phyloP scores from a whole-genome alignment of 2,113 vertebrate genomes.

The Henicopernis longicauda region DNA sequence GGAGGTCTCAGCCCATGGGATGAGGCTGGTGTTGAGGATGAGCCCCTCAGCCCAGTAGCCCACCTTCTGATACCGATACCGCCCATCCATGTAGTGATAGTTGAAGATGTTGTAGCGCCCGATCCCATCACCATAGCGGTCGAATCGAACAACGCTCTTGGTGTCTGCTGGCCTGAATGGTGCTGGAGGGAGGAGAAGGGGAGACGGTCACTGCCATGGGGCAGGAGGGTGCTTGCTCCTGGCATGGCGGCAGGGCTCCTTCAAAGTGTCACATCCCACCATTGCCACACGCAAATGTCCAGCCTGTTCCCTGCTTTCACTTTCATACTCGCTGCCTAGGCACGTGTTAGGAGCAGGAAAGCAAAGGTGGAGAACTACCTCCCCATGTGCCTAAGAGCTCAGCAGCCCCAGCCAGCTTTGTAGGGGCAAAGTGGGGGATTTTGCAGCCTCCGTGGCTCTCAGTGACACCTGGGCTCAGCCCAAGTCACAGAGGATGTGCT shows the following conservation, averaged over 20 bases:
- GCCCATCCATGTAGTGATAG: constrained; percentile 81
- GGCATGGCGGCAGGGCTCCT: background rate
- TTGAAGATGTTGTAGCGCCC: constrained; percentile 98
- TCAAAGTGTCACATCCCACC: background rate
- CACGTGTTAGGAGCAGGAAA: background rate
- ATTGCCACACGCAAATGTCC: background rate
- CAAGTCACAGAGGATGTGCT: background rate
- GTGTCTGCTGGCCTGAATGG: constrained; percentile 90
- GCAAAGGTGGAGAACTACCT: background rate
- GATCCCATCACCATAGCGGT: constrained; percentile 88
- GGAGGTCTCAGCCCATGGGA: constrained; percentile 80
- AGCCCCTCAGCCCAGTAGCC: constrained; percentile 96
- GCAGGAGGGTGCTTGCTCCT: background rate
- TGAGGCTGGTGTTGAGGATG: constrained; percentile 82
- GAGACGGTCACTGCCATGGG: background rate
- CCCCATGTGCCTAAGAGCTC: background rate
- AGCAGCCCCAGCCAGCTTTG: background rate
- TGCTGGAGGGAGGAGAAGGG: constrained; percentile 70
- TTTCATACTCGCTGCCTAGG: background rate
- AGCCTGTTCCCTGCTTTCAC: background rate
- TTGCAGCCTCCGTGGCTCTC: background rate
- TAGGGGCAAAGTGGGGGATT: background rate
- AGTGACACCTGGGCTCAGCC: background rate
- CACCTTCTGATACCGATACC: constrained; percentile 88
- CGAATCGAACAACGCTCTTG: constrained; percentile 84